Percentiles rank a stretch among this genome's conserved stretches.
Conservation (phyloP, 2,888 invertebrate genomes). For the Oxystoma pomonae region DNA sequence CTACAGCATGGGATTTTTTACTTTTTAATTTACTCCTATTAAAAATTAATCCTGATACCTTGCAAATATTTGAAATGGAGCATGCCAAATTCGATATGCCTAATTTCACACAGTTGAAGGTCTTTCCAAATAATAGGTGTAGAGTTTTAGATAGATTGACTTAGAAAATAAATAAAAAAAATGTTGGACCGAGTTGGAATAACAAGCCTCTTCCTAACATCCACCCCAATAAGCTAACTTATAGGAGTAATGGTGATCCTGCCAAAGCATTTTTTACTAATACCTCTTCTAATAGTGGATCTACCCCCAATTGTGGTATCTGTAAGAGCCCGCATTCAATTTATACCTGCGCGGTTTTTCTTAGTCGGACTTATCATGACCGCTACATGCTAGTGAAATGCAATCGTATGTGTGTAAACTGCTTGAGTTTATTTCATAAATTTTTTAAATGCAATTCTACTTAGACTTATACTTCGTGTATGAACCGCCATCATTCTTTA, state of each 20-base stretch:
- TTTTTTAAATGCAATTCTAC: slow-evolving; percentile 1
- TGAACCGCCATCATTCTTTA: background rate
- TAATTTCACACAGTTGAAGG: slow-evolving; percentile 2
- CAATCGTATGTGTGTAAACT: background rate
- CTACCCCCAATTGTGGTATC: background rate
- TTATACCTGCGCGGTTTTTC: background rate
- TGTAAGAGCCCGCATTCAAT: background rate
- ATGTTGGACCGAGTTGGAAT: background rate
- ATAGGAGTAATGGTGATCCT: background rate
- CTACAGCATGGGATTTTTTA: background rate
- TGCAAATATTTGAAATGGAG: slow-evolving; percentile 1
- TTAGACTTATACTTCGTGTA: background rate
- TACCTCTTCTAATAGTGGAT: background rate
- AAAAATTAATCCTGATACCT: slow-evolving; percentile 1
- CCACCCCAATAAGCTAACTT: background rate
- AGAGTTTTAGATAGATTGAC: slow-evolving; percentile 2
- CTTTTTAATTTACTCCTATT: slow-evolving; percentile 3
- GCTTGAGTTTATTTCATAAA: slow-evolving; percentile 2
- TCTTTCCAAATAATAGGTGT: slow-evolving; percentile 2
- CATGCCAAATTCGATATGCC: slow-evolving; percentile 1
- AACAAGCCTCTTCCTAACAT: background rate
- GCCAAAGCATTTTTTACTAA: background rate
- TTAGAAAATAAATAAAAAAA: slow-evolving; percentile 2
- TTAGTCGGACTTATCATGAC: background rate
- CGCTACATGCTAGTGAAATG: background rate